phyloP scores from a whole-genome alignment of 2,888 invertebrate genomes.

The Agrotis segetum region DNA sequence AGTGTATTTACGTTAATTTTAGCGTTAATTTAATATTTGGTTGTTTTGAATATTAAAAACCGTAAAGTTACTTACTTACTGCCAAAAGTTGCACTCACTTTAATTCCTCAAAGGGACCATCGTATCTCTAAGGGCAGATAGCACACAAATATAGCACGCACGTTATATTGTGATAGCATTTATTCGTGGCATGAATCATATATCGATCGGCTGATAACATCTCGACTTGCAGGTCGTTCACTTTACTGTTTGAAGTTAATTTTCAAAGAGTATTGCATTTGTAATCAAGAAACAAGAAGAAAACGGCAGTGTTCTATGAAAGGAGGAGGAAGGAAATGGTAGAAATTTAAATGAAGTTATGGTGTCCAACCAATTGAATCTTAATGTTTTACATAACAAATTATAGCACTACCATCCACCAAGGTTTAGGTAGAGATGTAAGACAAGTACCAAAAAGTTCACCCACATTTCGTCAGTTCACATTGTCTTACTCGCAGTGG shows the following conservation, averaged over 20 bases:
- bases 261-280: neutral
- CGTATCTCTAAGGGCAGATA: constrained; percentile 28
- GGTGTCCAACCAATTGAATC: neutral
- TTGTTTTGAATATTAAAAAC: too few species aligned
- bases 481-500: too few species aligned
- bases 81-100: constrained; percentile 5
- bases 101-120: neutral
- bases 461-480: too few species aligned
- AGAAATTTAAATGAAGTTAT: neutral
- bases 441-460: too few species aligned
- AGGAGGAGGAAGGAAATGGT: too few species aligned
- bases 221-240: constrained; percentile 66
- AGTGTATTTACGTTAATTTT: too few species aligned
- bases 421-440: too few species aligned
- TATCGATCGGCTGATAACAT: constrained; percentile 75
- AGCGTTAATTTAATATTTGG: too few species aligned
- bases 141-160: constrained; percentile 45
- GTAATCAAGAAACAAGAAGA: neutral
- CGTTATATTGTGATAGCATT: constrained; percentile 55
- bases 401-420: too few species aligned
- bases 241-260: constrained; percentile 39
- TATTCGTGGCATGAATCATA: constrained; percentile 68
- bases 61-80: too few species aligned
- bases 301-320: neutral
- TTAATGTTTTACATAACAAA: neutral